Conservation (phyloP, 2,888 invertebrate genomes). For the Trisateles emortualis region DNA sequence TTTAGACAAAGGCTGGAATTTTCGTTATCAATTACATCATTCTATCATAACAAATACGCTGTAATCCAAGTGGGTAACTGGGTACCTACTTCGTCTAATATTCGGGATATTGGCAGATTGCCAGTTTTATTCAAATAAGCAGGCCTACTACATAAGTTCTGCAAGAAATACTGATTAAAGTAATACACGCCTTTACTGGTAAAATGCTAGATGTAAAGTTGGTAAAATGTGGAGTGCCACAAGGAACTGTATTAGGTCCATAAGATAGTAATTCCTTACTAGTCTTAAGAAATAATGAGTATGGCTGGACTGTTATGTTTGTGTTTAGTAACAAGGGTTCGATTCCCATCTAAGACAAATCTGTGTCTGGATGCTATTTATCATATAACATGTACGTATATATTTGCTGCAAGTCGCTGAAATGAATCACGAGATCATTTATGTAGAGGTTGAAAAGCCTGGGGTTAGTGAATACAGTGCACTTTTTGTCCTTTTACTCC, state of each 20-base stretch:
- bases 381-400: no score
- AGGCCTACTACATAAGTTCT: constrained; percentile 44
- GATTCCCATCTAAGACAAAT: no score
- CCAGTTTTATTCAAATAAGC: constrained; percentile 48
- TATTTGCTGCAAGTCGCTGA: no score
- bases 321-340: no score
- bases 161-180: constrained; percentile 19
- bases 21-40: not conserved
- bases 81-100: constrained; percentile 50
- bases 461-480: no score
- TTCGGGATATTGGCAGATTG: constrained; percentile 45
- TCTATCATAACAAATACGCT: not conserved
- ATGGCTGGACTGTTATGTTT: no score
- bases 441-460: no score
- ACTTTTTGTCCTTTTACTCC: no score
- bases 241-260: not conserved
- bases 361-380: no score
- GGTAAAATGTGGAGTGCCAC: not conserved
- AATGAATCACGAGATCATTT: no score
- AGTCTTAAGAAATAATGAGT: no score
- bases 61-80: constrained; percentile 29
- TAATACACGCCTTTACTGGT: not conserved
- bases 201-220: not conserved
- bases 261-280: no score
- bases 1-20: not conserved